phyloP scores from a whole-genome alignment of 1,140 invertebrate species.

The Rhagoletis pomonella region DNA sequence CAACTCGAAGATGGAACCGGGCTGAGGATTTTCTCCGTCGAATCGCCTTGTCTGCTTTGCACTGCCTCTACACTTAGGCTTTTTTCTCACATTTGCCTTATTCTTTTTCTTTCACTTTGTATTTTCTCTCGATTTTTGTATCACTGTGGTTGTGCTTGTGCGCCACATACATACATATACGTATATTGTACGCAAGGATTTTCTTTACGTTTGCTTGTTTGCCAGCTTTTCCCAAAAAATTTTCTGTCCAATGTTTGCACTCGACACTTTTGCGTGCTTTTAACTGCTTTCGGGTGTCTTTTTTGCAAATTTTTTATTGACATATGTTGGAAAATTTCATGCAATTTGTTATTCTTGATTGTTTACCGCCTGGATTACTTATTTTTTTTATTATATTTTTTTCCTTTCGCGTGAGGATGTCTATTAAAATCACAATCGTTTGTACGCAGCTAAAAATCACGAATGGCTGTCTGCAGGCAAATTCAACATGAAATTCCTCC shows the following conservation, averaged over 20 bases:
- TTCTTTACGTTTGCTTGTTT: not conserved
- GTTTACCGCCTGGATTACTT: constrained; percentile 6
- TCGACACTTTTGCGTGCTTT: not conserved
- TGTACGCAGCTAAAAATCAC: constrained; percentile 67
- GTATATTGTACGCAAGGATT: constrained; percentile 8
- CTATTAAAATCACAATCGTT: constrained; percentile 69
- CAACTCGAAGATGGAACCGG: constrained; percentile 28
- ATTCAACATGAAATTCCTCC: constrained; percentile 46
- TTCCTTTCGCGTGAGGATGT: constrained; percentile 27
- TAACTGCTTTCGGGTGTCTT: not conserved
- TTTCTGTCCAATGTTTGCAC: not conserved
- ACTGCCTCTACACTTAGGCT: not conserved
- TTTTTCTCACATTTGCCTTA: constrained; percentile 16
- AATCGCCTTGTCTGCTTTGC: constrained; percentile 1
- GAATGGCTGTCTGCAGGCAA: constrained; percentile 63
- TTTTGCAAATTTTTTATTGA: not conserved
- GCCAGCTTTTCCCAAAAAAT: not conserved
- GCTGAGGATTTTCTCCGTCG: not conserved
- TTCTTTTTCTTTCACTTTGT: constrained; percentile 52
- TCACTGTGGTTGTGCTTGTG: constrained; percentile 1
- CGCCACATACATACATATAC: too few species aligned
- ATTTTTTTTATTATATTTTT: not conserved
- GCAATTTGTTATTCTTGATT: constrained; percentile 44
- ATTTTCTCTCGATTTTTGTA: constrained; percentile 56
- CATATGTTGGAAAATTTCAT: not conserved